Evolutionary conservation across 2,797 vertebrate species (phyloP).

Genomic region (Mormyrus proboscirostris): DNA sequence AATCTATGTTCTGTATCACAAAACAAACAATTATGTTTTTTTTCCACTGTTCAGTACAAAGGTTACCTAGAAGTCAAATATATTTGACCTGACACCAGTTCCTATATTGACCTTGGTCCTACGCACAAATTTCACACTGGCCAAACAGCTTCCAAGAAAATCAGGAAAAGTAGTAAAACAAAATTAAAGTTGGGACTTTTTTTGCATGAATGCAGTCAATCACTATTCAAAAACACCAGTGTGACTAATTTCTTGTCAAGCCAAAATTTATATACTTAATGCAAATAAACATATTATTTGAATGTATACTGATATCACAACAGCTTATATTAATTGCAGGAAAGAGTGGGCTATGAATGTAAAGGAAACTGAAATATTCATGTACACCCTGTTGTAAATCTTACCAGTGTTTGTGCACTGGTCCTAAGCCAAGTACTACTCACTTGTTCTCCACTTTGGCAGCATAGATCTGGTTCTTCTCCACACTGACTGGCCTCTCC

Average conservation of each 20-base stretch:
- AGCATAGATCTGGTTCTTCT: slow-evolving; percentile 77
- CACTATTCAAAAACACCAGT: neutral
- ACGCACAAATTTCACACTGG: neutral
- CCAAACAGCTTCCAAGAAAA: neutral
- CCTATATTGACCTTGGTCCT: neutral
- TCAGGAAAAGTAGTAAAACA: neutral
- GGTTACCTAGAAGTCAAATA: neutral
- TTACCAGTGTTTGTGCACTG: neutral
- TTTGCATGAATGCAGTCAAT: neutral
- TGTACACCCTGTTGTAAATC: neutral
- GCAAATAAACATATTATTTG: neutral
- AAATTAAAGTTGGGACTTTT: neutral
- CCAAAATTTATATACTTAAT: neutral
- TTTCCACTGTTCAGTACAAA: neutral
- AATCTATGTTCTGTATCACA: neutral
- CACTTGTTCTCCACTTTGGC: slow-evolving; percentile 87
- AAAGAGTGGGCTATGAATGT: neutral
- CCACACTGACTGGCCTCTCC: slow-evolving; percentile 46
- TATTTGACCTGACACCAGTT: neutral
- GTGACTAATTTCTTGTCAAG: neutral
- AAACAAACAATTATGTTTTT: neutral
- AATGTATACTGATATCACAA: neutral
- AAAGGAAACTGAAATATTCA: neutral
- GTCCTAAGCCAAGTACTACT: slow-evolving; percentile 36
- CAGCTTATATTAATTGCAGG: neutral